Evolutionary conservation across 1,140 invertebrate genomes (phyloP).

Genomic region (Laupala kohalensis): DNA sequence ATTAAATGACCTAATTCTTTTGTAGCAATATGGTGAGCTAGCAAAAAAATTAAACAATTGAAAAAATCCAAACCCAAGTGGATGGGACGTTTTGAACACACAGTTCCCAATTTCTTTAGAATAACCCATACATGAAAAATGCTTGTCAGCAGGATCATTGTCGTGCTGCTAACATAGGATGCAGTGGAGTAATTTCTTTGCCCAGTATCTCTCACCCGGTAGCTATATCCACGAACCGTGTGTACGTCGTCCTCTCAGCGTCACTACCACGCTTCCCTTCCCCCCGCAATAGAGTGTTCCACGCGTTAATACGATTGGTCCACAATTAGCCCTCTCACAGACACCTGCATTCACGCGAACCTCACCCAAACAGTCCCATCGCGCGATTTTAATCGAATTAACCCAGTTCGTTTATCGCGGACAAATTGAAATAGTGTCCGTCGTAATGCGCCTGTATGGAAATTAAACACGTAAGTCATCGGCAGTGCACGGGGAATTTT

Average conservation of each 20-base stretch:
- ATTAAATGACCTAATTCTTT: no score
- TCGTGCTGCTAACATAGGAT: no score
- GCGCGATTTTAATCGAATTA: not conserved
- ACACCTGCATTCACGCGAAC: not conserved
- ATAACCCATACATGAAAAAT: no score
- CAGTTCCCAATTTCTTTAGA: no score
- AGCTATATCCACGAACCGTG: no score
- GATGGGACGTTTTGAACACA: no score
- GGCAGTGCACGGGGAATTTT: not conserved
- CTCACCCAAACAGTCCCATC: not conserved
- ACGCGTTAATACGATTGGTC: not conserved
- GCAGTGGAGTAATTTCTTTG: no score
- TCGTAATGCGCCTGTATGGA: not conserved
- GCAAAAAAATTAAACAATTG: no score
- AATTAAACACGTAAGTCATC: not conserved
- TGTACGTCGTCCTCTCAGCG: not conserved
- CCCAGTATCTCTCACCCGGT: no score
- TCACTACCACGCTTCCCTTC: not conserved
- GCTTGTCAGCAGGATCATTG: no score
- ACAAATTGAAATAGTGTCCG: not conserved
- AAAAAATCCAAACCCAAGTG: no score
- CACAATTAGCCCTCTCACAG: not conserved
- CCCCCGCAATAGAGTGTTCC: not conserved
- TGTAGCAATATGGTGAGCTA: no score
- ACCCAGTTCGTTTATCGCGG: not conserved